Evolutionary conservation across 64 coral and sea anemone species (phyloP).

Genomic region (Dendronephthya gigantea): DNA sequence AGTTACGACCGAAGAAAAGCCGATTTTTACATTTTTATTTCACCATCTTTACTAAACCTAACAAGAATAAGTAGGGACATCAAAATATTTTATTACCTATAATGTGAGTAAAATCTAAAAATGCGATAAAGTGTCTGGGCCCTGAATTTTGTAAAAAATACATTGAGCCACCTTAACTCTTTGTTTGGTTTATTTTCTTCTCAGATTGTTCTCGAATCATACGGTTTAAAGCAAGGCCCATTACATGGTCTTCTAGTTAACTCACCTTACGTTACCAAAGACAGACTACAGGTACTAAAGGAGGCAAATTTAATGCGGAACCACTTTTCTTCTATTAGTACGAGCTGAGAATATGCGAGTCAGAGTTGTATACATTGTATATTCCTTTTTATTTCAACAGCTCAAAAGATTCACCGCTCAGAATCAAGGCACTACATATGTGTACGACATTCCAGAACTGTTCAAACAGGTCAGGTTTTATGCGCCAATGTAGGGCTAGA

Average conservation of each 20-base stretch:
- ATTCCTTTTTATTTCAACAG: slow-evolving; percentile 23
- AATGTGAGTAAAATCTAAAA: no score
- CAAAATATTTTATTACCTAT: no score
- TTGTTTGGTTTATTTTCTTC: not conserved
- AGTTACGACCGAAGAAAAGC: no score
- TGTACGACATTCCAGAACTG: slow-evolving; percentile 91
- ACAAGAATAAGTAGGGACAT: no score
- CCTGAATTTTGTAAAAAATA: no score
- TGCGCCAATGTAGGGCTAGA: no score
- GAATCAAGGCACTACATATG: slow-evolving; percentile 81
- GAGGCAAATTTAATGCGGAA: not conserved
- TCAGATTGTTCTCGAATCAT: slow-evolving; percentile 81
- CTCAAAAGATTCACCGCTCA: slow-evolving; percentile 87
- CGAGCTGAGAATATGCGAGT: not conserved
- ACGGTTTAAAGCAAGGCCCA: slow-evolving; percentile 74
- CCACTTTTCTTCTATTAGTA: not conserved
- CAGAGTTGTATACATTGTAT: not conserved
- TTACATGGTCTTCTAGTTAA: slow-evolving; percentile 55
- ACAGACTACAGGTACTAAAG: slow-evolving; percentile 68
- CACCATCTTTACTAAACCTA: no score
- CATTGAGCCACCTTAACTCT: no score
- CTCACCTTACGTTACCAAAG: slow-evolving; percentile 90
- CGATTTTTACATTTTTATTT: no score
- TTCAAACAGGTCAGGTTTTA: slow-evolving; percentile 55
- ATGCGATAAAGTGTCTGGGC: no score